Conservation (phyloP, 2,113 vertebrate genomes). For the Melanerpes aurifrons region DNA sequence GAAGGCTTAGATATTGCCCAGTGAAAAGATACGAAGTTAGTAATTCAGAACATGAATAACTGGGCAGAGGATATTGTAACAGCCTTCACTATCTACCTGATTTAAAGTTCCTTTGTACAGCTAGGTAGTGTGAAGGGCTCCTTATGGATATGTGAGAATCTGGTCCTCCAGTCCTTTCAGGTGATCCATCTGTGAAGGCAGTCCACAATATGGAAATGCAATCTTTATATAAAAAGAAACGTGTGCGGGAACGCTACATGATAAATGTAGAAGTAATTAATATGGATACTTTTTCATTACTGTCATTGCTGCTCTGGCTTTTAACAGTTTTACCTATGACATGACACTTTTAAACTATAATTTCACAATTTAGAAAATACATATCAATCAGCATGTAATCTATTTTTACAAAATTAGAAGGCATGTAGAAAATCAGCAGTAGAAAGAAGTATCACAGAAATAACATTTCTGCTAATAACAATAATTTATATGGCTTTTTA, state of each 20-base stretch:
- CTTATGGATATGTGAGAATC: background rate
- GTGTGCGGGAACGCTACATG: background rate
- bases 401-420: background rate
- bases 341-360: background rate
- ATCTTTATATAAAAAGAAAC: background rate
- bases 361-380: background rate
- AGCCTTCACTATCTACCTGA: background rate
- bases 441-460: background rate
- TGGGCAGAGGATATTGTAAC: background rate
- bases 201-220: background rate
- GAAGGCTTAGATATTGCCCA: conserved; percentile 1
- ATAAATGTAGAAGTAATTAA: background rate
- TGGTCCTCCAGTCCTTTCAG: background rate
- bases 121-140: background rate
- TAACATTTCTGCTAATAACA: background rate
- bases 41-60: background rate
- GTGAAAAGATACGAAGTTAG: background rate
- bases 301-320: background rate
- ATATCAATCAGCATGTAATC: background rate
- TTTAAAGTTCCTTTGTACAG: background rate
- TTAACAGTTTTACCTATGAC: background rate
- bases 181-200: background rate
- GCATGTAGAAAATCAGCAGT: background rate
- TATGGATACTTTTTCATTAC: background rate
- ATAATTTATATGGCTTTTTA: background rate